phyloP scores from a whole-genome alignment of 2,113 vertebrate genomes.

The Passer domesticus region DNA sequence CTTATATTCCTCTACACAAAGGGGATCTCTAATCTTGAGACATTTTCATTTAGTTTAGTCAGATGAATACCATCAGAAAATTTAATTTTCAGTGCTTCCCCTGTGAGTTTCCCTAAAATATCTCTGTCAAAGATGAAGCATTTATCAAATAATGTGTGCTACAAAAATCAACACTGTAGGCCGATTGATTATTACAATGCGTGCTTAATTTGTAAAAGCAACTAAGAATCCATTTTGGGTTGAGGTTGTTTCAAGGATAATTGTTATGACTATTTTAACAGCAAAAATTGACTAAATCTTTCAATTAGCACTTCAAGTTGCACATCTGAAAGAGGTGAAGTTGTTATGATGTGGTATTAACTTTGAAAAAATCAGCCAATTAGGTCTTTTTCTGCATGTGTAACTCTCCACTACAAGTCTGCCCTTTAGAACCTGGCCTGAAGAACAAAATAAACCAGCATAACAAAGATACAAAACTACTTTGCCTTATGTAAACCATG shows the following conservation, averaged over 20 bases:
- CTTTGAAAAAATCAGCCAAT: neutral
- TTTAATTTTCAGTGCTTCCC: neutral
- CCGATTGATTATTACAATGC: fast-evolving
- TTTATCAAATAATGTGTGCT: neutral
- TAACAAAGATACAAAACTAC: neutral
- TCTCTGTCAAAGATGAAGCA: neutral
- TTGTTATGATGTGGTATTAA: neutral
- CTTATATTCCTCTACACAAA: neutral
- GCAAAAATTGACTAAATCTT: neutral
- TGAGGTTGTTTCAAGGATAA: neutral
- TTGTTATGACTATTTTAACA: neutral
- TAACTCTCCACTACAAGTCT: neutral
- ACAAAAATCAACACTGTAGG: neutral
- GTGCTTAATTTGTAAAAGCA: neutral
- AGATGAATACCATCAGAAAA: neutral
- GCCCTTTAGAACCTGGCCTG: neutral
- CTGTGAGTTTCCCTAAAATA: neutral
- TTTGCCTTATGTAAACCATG: neutral
- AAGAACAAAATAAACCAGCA: neutral
- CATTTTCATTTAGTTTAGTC: neutral
- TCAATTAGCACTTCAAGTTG: neutral
- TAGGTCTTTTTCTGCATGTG: neutral
- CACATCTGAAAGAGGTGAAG: neutral
- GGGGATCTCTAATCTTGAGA: neutral
- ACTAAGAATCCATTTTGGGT: neutral